Percentiles rank a stretch among this genome's conserved stretches.
Evolutionary conservation across 37 sponge, comb jelly and placozoan species (phyloP).

Genomic region (Corticium candelabrum): DNA sequence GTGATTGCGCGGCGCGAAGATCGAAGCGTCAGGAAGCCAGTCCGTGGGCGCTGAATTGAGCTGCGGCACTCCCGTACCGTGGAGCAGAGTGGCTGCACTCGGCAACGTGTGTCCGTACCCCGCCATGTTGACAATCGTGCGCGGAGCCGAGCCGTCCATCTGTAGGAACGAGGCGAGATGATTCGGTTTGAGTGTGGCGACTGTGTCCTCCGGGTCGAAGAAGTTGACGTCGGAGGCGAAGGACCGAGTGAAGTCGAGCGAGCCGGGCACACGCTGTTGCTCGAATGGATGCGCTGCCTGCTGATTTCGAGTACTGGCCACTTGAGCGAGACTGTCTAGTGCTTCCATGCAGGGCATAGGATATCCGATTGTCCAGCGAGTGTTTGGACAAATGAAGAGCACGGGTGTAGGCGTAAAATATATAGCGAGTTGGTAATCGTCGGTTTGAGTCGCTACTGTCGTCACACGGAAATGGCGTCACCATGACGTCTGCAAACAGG

Average conservation of each 20-base stretch:
- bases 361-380: no score
- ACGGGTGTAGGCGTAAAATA: no score
- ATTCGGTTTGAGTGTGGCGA: background rate
- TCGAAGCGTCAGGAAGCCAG: background rate
- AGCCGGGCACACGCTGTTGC: background rate
- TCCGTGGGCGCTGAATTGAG: background rate
- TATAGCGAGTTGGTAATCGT: no score
- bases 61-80: no score
- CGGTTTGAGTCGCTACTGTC: no score
- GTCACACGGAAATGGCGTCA: slow-evolving; percentile 1
- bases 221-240: background rate
- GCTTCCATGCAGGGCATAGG: slow-evolving; percentile 2
- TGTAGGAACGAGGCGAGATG: background rate
- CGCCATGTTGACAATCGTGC: background rate
- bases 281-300: background rate
- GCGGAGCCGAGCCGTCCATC: background rate
- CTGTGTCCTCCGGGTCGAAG: background rate
- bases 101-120: background rate
- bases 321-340: background rate
- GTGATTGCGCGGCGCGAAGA: background rate
- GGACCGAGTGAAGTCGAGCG: background rate
- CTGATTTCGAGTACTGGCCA: background rate
- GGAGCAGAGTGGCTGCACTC: background rate
- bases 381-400: no score
- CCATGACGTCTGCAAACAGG: background rate